Evolutionary conservation across 2,888 invertebrate genomes (phyloP).

Genomic region (Diarsia mendica): DNA sequence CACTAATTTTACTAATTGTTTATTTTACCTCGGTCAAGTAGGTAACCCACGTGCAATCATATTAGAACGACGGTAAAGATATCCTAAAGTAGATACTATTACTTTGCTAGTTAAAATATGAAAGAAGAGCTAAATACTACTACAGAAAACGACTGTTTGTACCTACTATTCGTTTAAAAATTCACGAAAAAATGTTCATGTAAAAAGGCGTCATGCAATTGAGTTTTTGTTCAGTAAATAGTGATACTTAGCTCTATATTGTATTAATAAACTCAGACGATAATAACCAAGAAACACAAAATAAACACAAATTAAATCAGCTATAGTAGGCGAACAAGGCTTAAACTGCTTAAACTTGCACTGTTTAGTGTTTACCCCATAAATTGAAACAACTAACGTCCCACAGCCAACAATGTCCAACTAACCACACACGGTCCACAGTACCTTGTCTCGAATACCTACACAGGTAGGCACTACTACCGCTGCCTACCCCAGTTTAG

Average conservation of each 20-base stretch:
- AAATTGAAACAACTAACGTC: conserved; percentile 48
- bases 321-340: not conserved
- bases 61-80: not conserved
- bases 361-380: conserved; percentile 19
- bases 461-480: conserved; percentile 35
- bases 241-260: no score
- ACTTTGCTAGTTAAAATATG: not conserved
- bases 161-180: not conserved
- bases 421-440: conserved; percentile 34
- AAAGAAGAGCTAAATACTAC: not conserved
- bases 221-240: not conserved
- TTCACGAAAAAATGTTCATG: not conserved
- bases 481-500: conserved; percentile 34
- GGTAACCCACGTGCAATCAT: not conserved
- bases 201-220: not conserved
- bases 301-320: not conserved
- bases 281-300: not conserved
- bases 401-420: conserved; percentile 14
- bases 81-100: not conserved
- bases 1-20: not conserved
- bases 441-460: conserved; percentile 38
- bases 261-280: not conserved
- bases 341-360: conserved; percentile 34
- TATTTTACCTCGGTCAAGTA: not conserved
- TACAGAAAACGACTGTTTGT: not conserved